These are phyloP conservation scores for Trichogramma evanescens DNA, from an alignment of 2,888 invertebrate species.

Conservation along the genomic window DNA sequence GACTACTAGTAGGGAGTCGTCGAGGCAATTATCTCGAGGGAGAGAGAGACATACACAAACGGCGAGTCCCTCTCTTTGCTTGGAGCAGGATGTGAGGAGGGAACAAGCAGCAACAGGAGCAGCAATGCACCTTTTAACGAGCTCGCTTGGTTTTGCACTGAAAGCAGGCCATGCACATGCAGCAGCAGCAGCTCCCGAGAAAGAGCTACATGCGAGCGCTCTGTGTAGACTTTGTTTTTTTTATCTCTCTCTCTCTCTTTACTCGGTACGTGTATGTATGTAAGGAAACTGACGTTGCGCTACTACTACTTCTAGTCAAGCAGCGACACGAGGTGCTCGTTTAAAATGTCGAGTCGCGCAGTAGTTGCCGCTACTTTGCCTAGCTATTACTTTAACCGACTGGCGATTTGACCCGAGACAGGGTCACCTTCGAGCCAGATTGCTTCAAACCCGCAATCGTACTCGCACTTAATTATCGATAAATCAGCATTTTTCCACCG, in stretches of 20 bases:
- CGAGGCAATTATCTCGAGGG: constrained; percentile 1
- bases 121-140: constrained; percentile 46
- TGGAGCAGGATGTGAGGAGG: constrained; percentile 25
- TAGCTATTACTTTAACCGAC: neutral
- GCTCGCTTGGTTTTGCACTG: constrained; percentile 47
- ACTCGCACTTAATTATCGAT: too few species aligned
- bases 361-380: neutral
- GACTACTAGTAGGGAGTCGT: neutral
- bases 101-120: constrained; percentile 33
- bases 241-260: neutral
- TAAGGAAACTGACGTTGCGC: too few species aligned
- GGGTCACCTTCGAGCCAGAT: constrained; percentile 9
- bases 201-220: constrained; percentile 7
- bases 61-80: neutral
- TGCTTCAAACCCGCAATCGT: neutral
- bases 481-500: too few species aligned
- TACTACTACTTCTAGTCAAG: neutral
- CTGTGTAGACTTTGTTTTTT: neutral
- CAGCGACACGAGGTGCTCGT: constrained; percentile 16
- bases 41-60: constrained; percentile 9
- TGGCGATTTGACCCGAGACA: constrained; percentile 6
- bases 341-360: constrained; percentile 13
- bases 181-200: constrained; percentile 14
- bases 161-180: constrained; percentile 29
- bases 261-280: neutral